A percentile compares a stretch with the other conserved stretches of the same genome.
Conservation (phyloP, 1,140 invertebrate species). For the Himalopsyche phryganea region DNA sequence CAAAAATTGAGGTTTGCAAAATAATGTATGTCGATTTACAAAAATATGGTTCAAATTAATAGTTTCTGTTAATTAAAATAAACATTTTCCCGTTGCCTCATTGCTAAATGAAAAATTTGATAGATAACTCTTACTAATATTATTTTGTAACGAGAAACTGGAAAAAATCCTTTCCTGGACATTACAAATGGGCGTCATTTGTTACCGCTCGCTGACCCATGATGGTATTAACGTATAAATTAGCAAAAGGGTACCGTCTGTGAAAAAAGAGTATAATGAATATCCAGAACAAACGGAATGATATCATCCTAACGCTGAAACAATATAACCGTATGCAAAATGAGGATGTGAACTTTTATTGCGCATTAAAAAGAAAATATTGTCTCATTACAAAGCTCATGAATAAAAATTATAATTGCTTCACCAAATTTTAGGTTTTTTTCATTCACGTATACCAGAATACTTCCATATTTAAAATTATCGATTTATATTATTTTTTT, state of each 20-base stretch:
- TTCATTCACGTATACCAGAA: too few relatives aligned
- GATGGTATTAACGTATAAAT: constrained; percentile 19
- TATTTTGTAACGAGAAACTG: constrained; percentile 13
- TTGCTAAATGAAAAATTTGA: too few relatives aligned
- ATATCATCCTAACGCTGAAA: constrained; percentile 2
- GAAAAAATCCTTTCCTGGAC: constrained; percentile 11
- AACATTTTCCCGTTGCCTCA: too few relatives aligned
- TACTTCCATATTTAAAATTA: too few relatives aligned
- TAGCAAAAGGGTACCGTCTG: constrained; percentile 3
- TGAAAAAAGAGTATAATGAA: background rate
- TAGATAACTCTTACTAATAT: background rate
- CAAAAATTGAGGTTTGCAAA: too few relatives aligned
- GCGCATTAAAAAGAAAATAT: background rate
- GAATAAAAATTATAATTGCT: too few relatives aligned
- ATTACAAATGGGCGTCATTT: constrained; percentile 21
- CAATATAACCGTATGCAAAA: background rate
- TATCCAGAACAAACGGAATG: too few relatives aligned
- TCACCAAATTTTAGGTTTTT: too few relatives aligned
- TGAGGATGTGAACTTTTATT: background rate
- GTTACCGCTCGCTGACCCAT: constrained; percentile 15
- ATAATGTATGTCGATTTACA: too few relatives aligned
- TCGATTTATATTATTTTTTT: too few relatives aligned
- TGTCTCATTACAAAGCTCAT: background rate
- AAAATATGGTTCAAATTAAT: too few relatives aligned
- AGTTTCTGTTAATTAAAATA: too few relatives aligned